Evolutionary conservation across 2,888 invertebrate genomes (phyloP).

Genomic region (Polydrusus pterygomalis): DNA sequence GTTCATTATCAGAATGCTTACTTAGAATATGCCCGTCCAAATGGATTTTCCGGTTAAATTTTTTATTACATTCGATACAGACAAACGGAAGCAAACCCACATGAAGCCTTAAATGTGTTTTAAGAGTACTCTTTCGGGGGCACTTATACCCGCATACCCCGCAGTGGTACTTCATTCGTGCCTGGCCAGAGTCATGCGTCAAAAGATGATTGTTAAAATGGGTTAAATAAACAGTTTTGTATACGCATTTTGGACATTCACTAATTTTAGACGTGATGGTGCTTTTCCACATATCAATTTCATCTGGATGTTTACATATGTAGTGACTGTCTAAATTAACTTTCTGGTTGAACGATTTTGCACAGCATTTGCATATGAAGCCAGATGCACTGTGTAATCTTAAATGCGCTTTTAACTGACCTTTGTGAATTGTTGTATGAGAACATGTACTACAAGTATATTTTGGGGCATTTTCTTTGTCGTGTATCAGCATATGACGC

Average conservation of each 20-base stretch:
- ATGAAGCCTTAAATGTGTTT: slow-evolving; percentile 43
- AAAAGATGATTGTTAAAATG: neutral
- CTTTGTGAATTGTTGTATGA: slow-evolving; percentile 39
- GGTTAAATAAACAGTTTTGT: neutral
- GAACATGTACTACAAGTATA: slow-evolving; percentile 38
- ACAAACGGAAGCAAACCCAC: neutral
- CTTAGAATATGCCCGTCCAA: slow-evolving; percentile 10
- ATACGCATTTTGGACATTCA: neutral
- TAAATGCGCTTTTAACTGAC: slow-evolving; percentile 41
- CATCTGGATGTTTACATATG: slow-evolving; percentile 39
- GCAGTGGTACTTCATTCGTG: neutral
- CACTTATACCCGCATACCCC: neutral
- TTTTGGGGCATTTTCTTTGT: slow-evolving; percentile 1
- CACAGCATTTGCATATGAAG: slow-evolving; percentile 46
- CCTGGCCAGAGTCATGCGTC: neutral
- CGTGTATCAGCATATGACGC: neutral
- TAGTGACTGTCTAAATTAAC: slow-evolving; percentile 45
- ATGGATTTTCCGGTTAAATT: slow-evolving; percentile 1
- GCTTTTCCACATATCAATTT: neutral
- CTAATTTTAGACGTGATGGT: neutral
- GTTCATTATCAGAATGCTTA: neutral
- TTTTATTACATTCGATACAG: slow-evolving; percentile 13
- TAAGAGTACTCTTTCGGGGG: neutral
- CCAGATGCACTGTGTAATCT: slow-evolving; percentile 34
- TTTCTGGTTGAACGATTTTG: slow-evolving; percentile 47